Evolutionary conservation across 1,140 invertebrate genomes (phyloP).

Genomic region (Bradynema listronoti): DNA sequence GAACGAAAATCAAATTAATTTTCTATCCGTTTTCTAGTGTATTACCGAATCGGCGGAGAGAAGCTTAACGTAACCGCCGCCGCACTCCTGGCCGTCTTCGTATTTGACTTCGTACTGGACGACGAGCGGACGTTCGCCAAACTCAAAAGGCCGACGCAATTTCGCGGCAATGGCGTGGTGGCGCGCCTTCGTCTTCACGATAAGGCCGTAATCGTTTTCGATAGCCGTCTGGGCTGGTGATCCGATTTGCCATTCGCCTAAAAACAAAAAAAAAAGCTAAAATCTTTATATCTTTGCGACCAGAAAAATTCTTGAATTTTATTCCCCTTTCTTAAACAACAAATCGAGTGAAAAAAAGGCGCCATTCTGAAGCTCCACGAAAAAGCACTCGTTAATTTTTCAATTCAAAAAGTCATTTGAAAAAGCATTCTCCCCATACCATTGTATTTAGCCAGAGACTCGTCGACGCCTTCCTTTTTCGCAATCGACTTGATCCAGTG

Average conservation of each 20-base stretch:
- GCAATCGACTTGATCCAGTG: conserved; percentile 81
- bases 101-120: conserved; percentile 75
- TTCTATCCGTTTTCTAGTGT: too few species aligned
- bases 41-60: conserved; percentile 62
- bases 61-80: conserved; percentile 92
- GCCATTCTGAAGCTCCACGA: too few species aligned
- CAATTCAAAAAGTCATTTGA: neutral
- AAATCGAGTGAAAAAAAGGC: conserved; percentile 21
- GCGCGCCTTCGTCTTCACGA: conserved; percentile 87
- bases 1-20: too few species aligned
- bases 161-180: conserved; percentile 86
- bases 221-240: conserved; percentile 70
- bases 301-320: conserved; percentile 9
- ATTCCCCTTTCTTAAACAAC: neutral
- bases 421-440: conserved; percentile 61
- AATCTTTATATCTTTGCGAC: conserved; percentile 1
- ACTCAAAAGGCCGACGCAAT: conserved; percentile 75
- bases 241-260: conserved; percentile 72
- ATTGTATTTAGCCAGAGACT: conserved; percentile 84
- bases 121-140: conserved; percentile 77
- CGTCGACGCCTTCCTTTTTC: conserved; percentile 84
- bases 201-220: conserved; percentile 76
- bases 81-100: conserved; percentile 87
- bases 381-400: too few species aligned
- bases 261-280: conserved; percentile 36